Evolutionary conservation across 2,113 vertebrate species (phyloP).

Genomic region (Rhinolophus ferrumequinum): DNA sequence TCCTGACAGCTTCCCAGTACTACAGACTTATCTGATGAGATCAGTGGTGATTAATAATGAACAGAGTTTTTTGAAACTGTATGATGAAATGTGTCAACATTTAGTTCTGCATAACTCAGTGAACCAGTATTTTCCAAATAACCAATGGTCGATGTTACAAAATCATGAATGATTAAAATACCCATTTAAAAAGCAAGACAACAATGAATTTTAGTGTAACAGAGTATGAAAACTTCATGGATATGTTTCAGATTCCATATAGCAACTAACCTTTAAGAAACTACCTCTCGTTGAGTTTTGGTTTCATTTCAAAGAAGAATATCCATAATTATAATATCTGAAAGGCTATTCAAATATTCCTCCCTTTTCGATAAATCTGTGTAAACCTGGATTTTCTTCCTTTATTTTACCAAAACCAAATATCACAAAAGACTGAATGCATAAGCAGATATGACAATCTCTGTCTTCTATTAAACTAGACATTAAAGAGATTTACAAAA

Average conservation of each 20-base stretch:
- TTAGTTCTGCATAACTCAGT: slow-evolving; percentile 40
- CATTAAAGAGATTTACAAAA: not conserved
- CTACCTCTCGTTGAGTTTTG: slow-evolving; percentile 11
- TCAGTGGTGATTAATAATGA: slow-evolving; percentile 58
- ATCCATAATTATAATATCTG: not conserved
- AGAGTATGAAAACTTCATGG: slow-evolving; percentile 21
- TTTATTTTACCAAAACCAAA: slow-evolving; percentile 19
- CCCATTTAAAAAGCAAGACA: slow-evolving; percentile 18
- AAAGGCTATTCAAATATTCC: not conserved
- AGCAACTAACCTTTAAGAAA: slow-evolving; percentile 35
- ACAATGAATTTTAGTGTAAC: slow-evolving; percentile 26
- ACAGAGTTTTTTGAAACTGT: slow-evolving; percentile 17
- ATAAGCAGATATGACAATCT: slow-evolving; percentile 24
- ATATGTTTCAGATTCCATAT: slow-evolving; percentile 27
- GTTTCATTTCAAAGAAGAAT: slow-evolving; percentile 53
- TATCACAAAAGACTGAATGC: not conserved
- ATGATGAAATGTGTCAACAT: slow-evolving; percentile 24
- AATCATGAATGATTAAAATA: slow-evolving; percentile 48
- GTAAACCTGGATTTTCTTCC: not conserved
- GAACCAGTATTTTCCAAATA: slow-evolving; percentile 47
- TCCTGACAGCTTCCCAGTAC: not conserved
- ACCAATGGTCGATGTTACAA: slow-evolving; percentile 1
- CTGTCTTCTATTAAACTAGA: slow-evolving; percentile 16
- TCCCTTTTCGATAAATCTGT: not conserved
- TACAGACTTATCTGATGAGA: slow-evolving; percentile 12